These are phyloP conservation scores for Sipha flava DNA, from an alignment of 1,140 invertebrate species.

Conservation along the genomic window DNA sequence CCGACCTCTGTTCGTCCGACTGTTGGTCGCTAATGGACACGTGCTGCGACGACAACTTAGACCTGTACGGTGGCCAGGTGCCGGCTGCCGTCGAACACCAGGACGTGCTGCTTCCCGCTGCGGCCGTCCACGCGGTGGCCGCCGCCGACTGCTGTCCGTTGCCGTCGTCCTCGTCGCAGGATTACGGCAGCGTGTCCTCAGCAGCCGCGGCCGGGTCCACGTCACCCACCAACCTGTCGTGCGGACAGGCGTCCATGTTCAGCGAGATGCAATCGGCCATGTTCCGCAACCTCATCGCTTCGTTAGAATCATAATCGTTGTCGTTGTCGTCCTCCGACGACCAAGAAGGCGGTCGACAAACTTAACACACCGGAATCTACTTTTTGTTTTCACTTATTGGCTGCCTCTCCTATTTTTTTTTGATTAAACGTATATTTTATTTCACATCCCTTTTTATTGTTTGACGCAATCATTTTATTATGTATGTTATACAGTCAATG, in stretches of 20 bases:
- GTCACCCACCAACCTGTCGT: slow-evolving; percentile 43
- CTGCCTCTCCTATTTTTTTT: slow-evolving; percentile 10
- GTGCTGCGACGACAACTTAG: background rate
- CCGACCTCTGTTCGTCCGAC: background rate
- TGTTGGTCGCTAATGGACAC: background rate
- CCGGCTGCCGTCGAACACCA: slow-evolving; percentile 8
- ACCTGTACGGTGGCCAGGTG: slow-evolving; percentile 27
- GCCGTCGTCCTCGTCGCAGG: slow-evolving; percentile 40
- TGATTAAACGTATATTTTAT: background rate
- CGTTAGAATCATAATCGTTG: slow-evolving; percentile 54
- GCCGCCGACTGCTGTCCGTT: background rate
- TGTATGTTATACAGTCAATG: background rate
- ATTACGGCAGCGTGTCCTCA: slow-evolving; percentile 36
- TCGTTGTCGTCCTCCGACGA: background rate
- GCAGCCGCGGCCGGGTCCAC: slow-evolving; percentile 34
- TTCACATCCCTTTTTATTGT: background rate
- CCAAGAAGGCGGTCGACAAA: background rate
- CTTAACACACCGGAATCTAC: background rate
- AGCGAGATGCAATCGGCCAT: slow-evolving; percentile 58
- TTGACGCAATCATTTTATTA: too few species aligned
- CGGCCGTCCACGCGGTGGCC: background rate
- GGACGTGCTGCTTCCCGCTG: background rate
- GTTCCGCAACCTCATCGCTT: slow-evolving; percentile 60
- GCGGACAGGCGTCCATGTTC: slow-evolving; percentile 59
- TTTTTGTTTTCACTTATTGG: slow-evolving; percentile 13